Conservation (phyloP, 1,140 invertebrate genomes). For the Drosophila miranda region DNA sequence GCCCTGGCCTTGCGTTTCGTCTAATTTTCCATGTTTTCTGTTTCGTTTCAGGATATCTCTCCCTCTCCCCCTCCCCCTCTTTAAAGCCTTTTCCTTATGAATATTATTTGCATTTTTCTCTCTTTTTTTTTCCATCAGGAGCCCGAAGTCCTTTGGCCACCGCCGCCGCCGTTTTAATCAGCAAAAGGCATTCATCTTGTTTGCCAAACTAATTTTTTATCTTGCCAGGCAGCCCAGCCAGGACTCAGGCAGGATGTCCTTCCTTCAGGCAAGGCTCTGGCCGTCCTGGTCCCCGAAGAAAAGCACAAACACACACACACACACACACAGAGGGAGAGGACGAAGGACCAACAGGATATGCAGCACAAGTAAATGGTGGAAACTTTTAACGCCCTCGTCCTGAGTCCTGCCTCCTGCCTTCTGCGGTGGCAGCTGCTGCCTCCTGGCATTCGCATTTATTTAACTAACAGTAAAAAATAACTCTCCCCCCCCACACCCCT, state of each 20-base stretch:
- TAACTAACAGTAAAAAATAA: constrained; percentile 81
- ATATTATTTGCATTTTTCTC: constrained; percentile 12
- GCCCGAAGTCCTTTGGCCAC: constrained; percentile 10
- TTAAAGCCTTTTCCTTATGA: constrained; percentile 15
- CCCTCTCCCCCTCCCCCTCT: too few relatives aligned
- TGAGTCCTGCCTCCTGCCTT: background rate
- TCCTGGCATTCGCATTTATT: constrained; percentile 71
- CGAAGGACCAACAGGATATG: constrained; percentile 40
- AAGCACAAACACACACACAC: constrained; percentile 37
- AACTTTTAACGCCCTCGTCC: constrained; percentile 76
- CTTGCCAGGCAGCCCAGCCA: constrained; percentile 57
- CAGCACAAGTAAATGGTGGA: constrained; percentile 61
- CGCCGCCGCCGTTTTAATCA: constrained; percentile 69
- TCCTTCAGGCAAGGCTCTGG: constrained; percentile 46
- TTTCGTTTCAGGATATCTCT: constrained; percentile 15
- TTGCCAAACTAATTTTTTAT: constrained; percentile 81
- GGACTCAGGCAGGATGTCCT: constrained; percentile 20
- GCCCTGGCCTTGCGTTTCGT: background rate
- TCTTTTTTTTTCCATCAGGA: constrained; percentile 47
- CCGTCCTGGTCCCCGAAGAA: constrained; percentile 62
- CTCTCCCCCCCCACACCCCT: constrained; percentile 44
- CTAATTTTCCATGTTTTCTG: constrained; percentile 12
- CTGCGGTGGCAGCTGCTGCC: background rate
- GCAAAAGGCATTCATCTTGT: constrained; percentile 81
- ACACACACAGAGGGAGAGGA: background rate